Evolutionary conservation across 2,113 vertebrate species (phyloP), one percentile per base, ranked within the genome.

Genomic region (Arvicanthis niloticus): DNA sequence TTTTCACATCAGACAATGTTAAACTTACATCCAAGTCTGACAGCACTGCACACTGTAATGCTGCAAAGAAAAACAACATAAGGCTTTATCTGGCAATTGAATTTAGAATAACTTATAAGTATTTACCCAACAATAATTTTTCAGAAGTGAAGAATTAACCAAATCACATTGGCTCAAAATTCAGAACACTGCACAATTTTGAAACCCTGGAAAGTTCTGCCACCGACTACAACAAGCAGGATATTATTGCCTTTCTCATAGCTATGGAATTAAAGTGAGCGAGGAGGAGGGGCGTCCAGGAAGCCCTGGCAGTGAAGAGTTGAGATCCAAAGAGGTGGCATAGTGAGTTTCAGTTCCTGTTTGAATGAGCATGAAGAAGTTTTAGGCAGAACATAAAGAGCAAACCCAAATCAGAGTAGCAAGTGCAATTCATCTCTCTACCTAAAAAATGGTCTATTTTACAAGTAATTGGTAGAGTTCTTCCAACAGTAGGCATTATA

Each of bases 241-340:
- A 94, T 97, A 94, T 96, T 97, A 88, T 94, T 97, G 90, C 94
- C 77, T 97, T 95, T 97, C 45, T 96, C 96, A 95, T 77, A 82
- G 94, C 58, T 94, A 31, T 17, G 78, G 86, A 91, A 93, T 95
- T 95, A 95, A 95, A 84, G 62, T 77, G n/a, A 68, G 65, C 5
- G 5, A 21, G 26, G 37, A 86, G 51, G 68, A 51, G 65, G 34
- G 21, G 26, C 34, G 3, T 5, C 2, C 13, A 22, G 13, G 34
- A 37, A 94, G 26, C n/a, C 42, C 29, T 2, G 12, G 16, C 22
- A 29, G 45, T 37, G 19, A 78, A 24, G 31, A 42, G 60, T 13
- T 42, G 24, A 90, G 82, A 82, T 53, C 5, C 75, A 51, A 56
- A 80, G 62, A 60, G n/a, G 21, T 17, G n/a, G 40, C 56, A 56